Percentiles rank a stretch among this genome's conserved stretches.
Evolutionary conservation across 2,113 vertebrate genomes (phyloP).

Genomic region (Apus apus): DNA sequence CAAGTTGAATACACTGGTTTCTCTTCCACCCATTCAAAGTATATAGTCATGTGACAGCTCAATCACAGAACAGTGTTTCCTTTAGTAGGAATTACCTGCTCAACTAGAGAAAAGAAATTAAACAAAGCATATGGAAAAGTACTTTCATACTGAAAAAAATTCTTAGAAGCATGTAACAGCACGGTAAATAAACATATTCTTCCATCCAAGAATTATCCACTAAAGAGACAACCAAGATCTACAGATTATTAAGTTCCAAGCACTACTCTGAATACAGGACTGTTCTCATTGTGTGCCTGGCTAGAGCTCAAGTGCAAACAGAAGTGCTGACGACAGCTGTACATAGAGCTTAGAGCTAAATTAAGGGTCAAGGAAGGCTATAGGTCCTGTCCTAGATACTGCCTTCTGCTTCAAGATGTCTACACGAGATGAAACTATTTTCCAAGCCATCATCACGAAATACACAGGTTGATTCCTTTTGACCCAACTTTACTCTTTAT

Average conservation of each 20-base stretch:
- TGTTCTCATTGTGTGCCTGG: background rate
- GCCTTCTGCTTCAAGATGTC: background rate
- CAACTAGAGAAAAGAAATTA: background rate
- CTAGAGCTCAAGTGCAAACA: background rate
- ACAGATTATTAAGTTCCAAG: background rate
- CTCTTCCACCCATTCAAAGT: background rate
- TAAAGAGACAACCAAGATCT: background rate
- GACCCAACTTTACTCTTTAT: background rate
- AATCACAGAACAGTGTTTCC: background rate
- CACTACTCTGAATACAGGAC: background rate
- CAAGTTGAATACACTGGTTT: background rate
- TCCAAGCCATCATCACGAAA: background rate
- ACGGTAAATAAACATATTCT: background rate
- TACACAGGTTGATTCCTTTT: background rate
- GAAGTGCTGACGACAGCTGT: background rate
- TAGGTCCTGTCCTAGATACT: background rate
- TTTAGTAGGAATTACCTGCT: background rate
- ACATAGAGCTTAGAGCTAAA: background rate
- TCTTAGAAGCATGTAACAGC: background rate
- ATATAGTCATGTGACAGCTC: background rate
- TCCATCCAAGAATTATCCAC: background rate
- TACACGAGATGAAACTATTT: background rate
- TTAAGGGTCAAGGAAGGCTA: background rate
- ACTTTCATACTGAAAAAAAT: background rate
- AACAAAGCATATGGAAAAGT: background rate